phyloP scores from a whole-genome alignment of 2,797 vertebrate genomes.

The Glyptemys insculpta region DNA sequence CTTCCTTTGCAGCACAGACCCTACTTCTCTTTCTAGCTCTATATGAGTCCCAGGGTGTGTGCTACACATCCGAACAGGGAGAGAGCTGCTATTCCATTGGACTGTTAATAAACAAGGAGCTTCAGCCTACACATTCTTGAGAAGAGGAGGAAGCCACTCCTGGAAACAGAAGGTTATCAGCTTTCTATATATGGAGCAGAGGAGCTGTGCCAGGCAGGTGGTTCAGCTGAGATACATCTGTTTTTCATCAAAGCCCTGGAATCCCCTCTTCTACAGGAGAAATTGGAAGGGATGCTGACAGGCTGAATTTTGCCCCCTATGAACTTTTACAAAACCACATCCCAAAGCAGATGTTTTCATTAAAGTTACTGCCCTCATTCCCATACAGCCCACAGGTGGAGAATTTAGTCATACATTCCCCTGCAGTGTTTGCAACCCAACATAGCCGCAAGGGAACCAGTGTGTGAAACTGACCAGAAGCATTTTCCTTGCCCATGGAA shows the following conservation, averaged over 20 bases:
- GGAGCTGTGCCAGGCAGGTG: background rate
- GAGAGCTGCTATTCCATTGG: rapidly evolving
- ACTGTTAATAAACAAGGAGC: background rate
- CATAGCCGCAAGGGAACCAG: background rate
- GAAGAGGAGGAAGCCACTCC: background rate
- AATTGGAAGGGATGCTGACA: background rate
- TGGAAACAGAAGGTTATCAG: background rate
- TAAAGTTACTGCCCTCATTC: background rate
- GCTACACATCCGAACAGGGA: background rate
- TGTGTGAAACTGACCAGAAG: background rate
- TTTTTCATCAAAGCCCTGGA: background rate
- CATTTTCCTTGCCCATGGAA: background rate
- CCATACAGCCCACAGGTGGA: background rate
- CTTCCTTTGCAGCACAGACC: background rate
- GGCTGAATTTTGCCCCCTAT: too few species aligned
- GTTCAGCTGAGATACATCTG: background rate
- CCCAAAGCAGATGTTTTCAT: background rate
- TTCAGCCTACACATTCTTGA: too few species aligned
- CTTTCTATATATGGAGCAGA: rapidly evolving
- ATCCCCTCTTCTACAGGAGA: rapidly evolving
- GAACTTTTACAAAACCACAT: background rate
- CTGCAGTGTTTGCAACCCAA: background rate
- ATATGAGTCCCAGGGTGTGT: background rate
- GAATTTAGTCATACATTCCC: background rate
- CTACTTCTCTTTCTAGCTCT: background rate